phyloP scores from a whole-genome alignment of 1,140 invertebrate species.

The Physella acuta region DNA sequence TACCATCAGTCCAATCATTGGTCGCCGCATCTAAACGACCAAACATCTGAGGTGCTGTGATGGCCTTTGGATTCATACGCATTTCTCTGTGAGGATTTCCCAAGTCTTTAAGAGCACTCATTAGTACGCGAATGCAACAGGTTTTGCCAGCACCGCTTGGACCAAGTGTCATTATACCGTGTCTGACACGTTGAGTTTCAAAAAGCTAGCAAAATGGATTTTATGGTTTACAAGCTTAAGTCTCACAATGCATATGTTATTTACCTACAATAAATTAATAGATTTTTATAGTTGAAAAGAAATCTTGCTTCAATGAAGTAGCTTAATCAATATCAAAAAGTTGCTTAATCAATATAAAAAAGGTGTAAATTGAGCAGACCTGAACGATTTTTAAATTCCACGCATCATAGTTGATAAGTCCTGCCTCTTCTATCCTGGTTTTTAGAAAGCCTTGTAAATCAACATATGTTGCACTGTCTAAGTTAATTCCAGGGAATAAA shows the following conservation, averaged over 20 bases:
- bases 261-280: no score
- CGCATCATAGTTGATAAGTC: conserved; percentile 84
- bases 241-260: no score
- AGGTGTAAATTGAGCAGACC: no score
- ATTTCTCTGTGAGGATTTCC: conserved; percentile 71
- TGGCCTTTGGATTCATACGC: conserved; percentile 97
- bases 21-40: conserved; percentile 92
- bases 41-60: conserved; percentile 97
- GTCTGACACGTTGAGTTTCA: conserved; percentile 90
- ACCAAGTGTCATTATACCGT: conserved; percentile 94
- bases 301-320: no score
- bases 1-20: conserved; percentile 97
- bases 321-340: no score
- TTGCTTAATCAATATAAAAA: no score
- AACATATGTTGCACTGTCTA: conserved; percentile 88
- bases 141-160: conserved; percentile 83
- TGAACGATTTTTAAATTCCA: conserved; percentile 94
- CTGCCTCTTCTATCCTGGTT: conserved; percentile 58
- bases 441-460: conserved; percentile 63
- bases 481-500: conserved; percentile 87
- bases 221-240: no score
- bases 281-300: no score
- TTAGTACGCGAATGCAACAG: conserved; percentile 87
- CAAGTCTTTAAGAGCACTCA: conserved; percentile 68
- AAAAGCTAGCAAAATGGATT: conserved; percentile 71